A percentile compares a stretch with the other conserved stretches of the same genome.
These are phyloP conservation scores for Agelas oroides DNA, from an alignment of 37 sponge, comb jelly and placozoan species.

Conservation along the genomic window DNA sequence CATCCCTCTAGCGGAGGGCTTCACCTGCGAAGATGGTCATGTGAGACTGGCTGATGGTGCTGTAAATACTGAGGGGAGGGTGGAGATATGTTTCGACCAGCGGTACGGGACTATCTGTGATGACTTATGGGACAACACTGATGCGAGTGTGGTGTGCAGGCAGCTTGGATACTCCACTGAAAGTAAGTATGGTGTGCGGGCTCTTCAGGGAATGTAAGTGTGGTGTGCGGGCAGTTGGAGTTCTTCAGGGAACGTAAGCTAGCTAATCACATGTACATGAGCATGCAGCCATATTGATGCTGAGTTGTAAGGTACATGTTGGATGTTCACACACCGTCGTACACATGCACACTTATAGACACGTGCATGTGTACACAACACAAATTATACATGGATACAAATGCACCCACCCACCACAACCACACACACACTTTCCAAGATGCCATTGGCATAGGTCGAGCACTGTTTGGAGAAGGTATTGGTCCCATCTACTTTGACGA, in stretches of 20 bases:
- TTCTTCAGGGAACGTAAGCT: too few species aligned
- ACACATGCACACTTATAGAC: not conserved
- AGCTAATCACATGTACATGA: too few species aligned
- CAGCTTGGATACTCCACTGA: conserved; percentile 55
- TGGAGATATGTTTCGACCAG: conserved; percentile 39
- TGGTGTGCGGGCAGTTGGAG: not conserved
- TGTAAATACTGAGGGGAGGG: conserved; percentile 33
- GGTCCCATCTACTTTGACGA: conserved; percentile 56
- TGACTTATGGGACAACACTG: conserved; percentile 38
- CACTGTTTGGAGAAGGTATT: conserved; percentile 31
- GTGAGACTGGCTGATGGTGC: conserved; percentile 31
- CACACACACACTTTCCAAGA: conserved; percentile 7
- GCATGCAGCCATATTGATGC: too few species aligned
- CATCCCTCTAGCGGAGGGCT: too few species aligned
- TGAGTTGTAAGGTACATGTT: too few species aligned
- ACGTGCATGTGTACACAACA: not conserved
- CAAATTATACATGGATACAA: not conserved
- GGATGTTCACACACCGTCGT: not conserved
- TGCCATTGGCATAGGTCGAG: conserved; percentile 28
- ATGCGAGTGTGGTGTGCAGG: conserved; percentile 46
- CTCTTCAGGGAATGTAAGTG: conserved; percentile 5
- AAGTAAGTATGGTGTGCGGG: too few species aligned
- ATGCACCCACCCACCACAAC: not conserved
- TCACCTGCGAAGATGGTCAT: conserved; percentile 21
- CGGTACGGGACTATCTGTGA: conserved; percentile 65